Evolutionary conservation across 2,113 vertebrate genomes (phyloP).

Genomic region (Kobus ellipsiprymnus): DNA sequence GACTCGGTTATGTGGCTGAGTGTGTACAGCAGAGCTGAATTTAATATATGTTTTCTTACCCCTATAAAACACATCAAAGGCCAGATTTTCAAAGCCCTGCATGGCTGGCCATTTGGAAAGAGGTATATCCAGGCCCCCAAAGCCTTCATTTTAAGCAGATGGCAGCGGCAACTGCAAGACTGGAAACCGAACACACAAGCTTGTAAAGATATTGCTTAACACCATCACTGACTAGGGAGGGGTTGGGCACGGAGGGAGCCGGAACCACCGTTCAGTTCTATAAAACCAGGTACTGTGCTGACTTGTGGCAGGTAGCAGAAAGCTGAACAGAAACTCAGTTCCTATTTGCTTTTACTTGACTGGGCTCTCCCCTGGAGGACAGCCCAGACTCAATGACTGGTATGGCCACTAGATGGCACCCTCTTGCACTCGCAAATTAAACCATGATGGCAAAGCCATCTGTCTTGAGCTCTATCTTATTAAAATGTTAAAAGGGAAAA

Average conservation of each 20-base stretch:
- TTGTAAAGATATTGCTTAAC: not conserved
- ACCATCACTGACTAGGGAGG: not conserved
- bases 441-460: not conserved
- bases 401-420: conserved; percentile 25
- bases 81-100: conserved; percentile 59
- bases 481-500: conserved; percentile 9
- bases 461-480: not conserved
- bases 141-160: conserved; percentile 59
- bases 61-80: conserved; percentile 66
- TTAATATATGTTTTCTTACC: conserved; percentile 57
- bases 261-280: not conserved
- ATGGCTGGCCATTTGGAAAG: conserved; percentile 60
- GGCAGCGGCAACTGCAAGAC: not conserved
- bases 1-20: conserved; percentile 21
- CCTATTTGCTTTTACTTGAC: not conserved
- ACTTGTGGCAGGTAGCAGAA: not conserved
- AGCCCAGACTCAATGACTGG: not conserved
- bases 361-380: not conserved
- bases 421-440: not conserved
- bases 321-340: not conserved
- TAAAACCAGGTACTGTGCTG: not conserved
- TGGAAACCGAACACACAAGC: not conserved
- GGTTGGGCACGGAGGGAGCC: not conserved
- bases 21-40: not conserved
- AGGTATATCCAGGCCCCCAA: not conserved